Base-by-base conservation (phyloP, 2,113 vertebrate species). In the Siphamia tubifer region DNA sequence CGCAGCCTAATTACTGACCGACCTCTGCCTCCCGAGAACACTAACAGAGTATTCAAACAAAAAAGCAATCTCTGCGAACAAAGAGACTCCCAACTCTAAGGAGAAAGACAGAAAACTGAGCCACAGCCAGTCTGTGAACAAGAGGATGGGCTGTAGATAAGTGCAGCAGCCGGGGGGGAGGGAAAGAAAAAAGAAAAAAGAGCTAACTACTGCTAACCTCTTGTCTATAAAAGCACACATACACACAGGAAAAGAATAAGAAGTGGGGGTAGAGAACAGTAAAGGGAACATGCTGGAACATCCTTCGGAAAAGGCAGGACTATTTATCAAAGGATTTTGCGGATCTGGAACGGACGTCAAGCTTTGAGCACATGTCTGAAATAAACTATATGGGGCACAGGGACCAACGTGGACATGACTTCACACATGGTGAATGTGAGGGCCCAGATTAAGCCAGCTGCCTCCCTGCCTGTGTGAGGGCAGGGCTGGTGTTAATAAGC, bases 381-480 rank as follows among this genome's bases (percentile, higher is more conserved):
- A 87, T 72, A 57, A 78, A 65, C 53, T 73, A 87, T 61, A 77
- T 13, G 56, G 81, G 87, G 79, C 78, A 60, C 79, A 82, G 86
- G 85, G 88, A 92, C 91, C 86, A 89, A 90, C 82, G 79, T 36
- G 60, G 90, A 88, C 86, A 90, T 80, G 88, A 93, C 91, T 89
- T 93, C 85, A 89, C 87, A 92, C 87, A 63, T 90, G 91, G 92
- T 89, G 90, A 92, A 94, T 94, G 83, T 86, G 87, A 27, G 74
- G 89, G 90, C 87, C 82, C 56, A 63, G 27, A 34, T 81, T 79
- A 85, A 73, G 88, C 86, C 94, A 94, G 92, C 89, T 93, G 94
- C 85, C 82, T 69, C 23, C 3, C 38, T 53, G 19, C 40, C 25
- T 30, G 17, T 17, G 23, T 6, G 25, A 17, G 15, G 21, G 20